Evolutionary conservation across 2,113 vertebrate species (phyloP).

Genomic region (Pontoporia blainvillei): DNA sequence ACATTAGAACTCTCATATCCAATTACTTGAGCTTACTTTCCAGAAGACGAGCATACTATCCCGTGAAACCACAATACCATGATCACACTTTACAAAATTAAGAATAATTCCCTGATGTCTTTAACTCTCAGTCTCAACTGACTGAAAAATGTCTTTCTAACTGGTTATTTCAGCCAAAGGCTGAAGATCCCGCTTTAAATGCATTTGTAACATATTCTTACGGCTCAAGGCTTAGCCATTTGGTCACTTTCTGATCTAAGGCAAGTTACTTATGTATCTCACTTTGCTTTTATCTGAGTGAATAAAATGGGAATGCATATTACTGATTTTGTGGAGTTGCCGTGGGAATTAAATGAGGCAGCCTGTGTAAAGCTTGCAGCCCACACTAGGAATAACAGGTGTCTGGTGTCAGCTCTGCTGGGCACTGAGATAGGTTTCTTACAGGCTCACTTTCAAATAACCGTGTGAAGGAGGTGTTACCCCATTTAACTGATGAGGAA

Average conservation of each 20-base stretch:
- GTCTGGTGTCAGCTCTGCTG: not conserved
- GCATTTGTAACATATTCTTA: not conserved
- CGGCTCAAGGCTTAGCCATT: not conserved
- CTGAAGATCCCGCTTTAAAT: not conserved
- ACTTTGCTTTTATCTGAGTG: not conserved
- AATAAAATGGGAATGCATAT: not conserved
- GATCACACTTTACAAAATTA: constrained; percentile 6
- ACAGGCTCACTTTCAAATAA: not conserved
- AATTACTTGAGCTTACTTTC: constrained; percentile 5
- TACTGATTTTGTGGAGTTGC: not conserved
- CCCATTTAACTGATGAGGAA: not conserved
- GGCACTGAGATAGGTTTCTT: not conserved
- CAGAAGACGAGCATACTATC: not conserved
- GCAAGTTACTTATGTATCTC: not conserved
- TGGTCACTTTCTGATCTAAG: not conserved
- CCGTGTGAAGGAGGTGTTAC: not conserved
- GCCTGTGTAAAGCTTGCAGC: not conserved
- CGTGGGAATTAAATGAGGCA: not conserved
- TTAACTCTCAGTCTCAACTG: not conserved
- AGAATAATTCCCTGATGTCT: not conserved
- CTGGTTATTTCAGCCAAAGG: not conserved
- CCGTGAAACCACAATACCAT: not conserved
- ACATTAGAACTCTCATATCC: not conserved
- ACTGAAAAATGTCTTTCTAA: not conserved
- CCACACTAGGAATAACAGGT: not conserved